These are phyloP conservation scores for Diadema setosum DNA, from an alignment of 35 echinoderm and acorn worm species.

Conservation along the genomic window DNA sequence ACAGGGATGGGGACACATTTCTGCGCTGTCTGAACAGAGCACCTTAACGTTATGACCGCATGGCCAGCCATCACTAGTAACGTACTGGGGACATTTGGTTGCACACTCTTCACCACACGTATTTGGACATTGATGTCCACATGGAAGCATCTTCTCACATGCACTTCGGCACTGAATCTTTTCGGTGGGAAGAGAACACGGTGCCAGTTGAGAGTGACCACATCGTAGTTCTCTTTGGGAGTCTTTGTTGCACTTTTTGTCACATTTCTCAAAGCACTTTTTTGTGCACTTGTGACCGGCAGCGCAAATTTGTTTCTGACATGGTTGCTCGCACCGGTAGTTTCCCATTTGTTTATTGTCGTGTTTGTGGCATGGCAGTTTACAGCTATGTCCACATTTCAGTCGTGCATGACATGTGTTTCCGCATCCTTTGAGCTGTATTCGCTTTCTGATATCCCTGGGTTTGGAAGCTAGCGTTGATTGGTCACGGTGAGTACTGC, in stretches of 20 bases:
- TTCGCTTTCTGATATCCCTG: constrained; percentile 25
- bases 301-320: constrained; percentile 32
- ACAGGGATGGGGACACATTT: constrained; percentile 1
- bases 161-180: background rate
- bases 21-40: background rate
- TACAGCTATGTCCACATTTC: constrained; percentile 59
- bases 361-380: constrained; percentile 38
- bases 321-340: constrained; percentile 29
- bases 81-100: background rate
- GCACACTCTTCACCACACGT: constrained; percentile 32
- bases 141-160: constrained; percentile 56
- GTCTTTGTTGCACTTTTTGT: constrained; percentile 7
- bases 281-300: constrained; percentile 30
- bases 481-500: constrained; percentile 23
- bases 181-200: background rate
- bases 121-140: constrained; percentile 29
- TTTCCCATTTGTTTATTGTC: constrained; percentile 23
- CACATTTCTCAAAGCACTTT: constrained; percentile 24
- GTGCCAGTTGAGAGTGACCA: constrained; percentile 17
- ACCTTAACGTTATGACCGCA: constrained; percentile 16
- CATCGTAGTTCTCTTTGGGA: constrained; percentile 41
- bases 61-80: background rate
- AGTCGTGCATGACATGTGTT: constrained; percentile 25
- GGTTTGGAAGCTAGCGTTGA: background rate
- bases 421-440: constrained; percentile 48